phyloP scores from a whole-genome alignment of 2,113 vertebrate species.

The Rhinolophus sinicus region DNA sequence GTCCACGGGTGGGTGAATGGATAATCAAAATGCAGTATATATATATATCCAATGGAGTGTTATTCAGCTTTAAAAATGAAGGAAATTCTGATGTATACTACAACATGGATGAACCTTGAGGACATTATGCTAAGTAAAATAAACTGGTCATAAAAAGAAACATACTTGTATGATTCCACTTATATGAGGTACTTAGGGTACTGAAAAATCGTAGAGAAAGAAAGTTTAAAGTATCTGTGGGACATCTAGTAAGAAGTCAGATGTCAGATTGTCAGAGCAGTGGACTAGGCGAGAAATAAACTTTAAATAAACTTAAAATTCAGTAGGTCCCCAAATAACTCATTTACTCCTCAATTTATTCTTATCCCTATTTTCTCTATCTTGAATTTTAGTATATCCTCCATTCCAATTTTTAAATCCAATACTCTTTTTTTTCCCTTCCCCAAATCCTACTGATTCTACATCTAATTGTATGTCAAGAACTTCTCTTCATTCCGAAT shows the following conservation, averaged over 20 bases:
- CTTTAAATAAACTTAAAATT: constrained; percentile 1
- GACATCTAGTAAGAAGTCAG: background rate
- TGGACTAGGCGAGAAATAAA: background rate
- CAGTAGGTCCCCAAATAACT: background rate
- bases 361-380: background rate
- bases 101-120: background rate
- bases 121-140: background rate
- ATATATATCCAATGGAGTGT: background rate
- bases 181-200: background rate
- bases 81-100: background rate
- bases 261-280: background rate
- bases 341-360: background rate
- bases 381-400: background rate
- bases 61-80: background rate
- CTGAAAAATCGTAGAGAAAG: background rate
- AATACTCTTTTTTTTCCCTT: background rate
- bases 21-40: background rate
- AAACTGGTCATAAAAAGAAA: background rate
- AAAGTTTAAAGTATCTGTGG: background rate
- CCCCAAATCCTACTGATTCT: background rate
- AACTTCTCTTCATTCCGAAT: background rate
- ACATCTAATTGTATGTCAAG: background rate
- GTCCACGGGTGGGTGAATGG: background rate
- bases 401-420: background rate
- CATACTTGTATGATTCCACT: background rate